phyloP scores from a whole-genome alignment of 1,140 invertebrate species.

The Tetramorium parvispinum region DNA sequence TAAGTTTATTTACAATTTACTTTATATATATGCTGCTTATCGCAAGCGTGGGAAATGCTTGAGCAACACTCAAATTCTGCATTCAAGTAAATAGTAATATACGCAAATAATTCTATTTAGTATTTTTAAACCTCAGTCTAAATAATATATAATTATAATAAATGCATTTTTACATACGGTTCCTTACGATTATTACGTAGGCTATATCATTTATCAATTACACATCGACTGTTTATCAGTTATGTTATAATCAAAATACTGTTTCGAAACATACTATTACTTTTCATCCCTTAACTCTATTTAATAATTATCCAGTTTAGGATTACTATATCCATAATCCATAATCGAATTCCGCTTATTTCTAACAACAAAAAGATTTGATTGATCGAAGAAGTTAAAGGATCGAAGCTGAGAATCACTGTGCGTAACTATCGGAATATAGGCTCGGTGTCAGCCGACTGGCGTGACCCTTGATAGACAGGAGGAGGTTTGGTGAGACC shows the following conservation, averaged over 20 bases:
- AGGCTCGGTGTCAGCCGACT: conserved; percentile 55
- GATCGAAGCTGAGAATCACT: conserved; percentile 62
- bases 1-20: conserved; percentile 35
- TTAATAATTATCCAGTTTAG: neutral
- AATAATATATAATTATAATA: conserved; percentile 2
- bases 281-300: neutral
- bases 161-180: neutral
- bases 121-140: neutral
- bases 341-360: neutral
- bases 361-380: neutral
- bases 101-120: neutral
- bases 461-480: conserved; percentile 79
- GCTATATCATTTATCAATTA: neutral
- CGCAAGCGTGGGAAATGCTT: conserved; percentile 12
- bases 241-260: neutral
- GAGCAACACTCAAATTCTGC: conserved; percentile 4
- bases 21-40: conserved; percentile 11
- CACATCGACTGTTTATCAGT: neutral
- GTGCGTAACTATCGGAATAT: conserved; percentile 36
- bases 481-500: conserved; percentile 70
- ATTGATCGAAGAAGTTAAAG: neutral
- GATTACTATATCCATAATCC: neutral
- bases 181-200: neutral
- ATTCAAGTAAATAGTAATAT: neutral
- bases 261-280: neutral